Conservation (phyloP, 2,888 invertebrate genomes). For the Apodemia hepburni region DNA sequence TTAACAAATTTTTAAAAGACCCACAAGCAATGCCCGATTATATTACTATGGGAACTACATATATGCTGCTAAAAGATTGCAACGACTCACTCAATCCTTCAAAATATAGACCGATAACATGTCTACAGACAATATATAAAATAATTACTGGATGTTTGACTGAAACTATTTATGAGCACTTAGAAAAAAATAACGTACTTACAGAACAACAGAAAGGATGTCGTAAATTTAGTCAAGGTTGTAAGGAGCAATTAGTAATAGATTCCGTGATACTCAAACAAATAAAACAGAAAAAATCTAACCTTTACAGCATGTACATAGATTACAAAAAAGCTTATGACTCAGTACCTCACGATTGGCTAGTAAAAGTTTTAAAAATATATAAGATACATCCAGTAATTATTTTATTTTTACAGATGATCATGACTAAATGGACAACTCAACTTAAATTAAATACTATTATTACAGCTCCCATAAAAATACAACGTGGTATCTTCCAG, state of each 20-base stretch:
- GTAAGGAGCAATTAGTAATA: slow-evolving; percentile 2
- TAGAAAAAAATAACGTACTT: not conserved
- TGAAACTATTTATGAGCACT: not conserved
- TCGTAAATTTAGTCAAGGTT: not conserved
- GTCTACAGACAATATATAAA: slow-evolving; percentile 10
- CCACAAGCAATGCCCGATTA: not conserved
- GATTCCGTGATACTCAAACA: not conserved
- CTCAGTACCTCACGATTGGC: not conserved
- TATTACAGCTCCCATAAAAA: too few relatives aligned
- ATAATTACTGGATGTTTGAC: slow-evolving; percentile 8
- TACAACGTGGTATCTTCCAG: too few relatives aligned
- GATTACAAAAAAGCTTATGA: slow-evolving; percentile 12
- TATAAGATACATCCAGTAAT: not conserved
- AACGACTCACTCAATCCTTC: not conserved
- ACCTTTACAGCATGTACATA: not conserved
- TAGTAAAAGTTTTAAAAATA: not conserved
- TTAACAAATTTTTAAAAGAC: not conserved
- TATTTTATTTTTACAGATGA: not conserved
- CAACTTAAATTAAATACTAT: too few relatives aligned
- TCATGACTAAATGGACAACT: too few relatives aligned
- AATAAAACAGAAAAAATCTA: not conserved
- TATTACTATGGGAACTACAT: slow-evolving; percentile 5
- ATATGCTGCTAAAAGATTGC: slow-evolving; percentile 9
- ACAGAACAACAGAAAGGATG: not conserved
- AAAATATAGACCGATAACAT: slow-evolving; percentile 9